phyloP scores from a whole-genome alignment of 2,888 invertebrate species.

The Omphaloscelis lunosa region DNA sequence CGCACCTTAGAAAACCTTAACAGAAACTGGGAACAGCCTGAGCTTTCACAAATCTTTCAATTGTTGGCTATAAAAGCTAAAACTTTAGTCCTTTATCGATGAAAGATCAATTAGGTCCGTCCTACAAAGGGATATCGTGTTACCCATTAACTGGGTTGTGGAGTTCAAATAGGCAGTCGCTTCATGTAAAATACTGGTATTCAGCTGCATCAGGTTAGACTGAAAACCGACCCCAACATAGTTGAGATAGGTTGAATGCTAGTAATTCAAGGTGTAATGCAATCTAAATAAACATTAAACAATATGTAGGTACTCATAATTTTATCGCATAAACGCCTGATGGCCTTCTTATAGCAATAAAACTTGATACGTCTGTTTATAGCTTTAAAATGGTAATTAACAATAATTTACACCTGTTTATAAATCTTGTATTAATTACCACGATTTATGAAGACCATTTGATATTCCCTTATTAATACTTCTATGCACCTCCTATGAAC shows the following conservation, averaged over 20 bases:
- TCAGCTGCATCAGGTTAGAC: too few relatives aligned
- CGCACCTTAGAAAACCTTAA: too few relatives aligned
- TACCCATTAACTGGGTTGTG: not conserved
- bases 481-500: too few relatives aligned
- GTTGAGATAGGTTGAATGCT: not conserved
- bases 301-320: not conserved
- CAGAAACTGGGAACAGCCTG: not conserved
- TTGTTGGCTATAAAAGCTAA: not conserved
- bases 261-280: not conserved
- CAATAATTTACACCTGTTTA: not conserved
- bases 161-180: too few relatives aligned
- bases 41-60: not conserved
- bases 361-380: conserved; percentile 24
- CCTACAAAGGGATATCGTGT: not conserved
- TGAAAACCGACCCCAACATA: too few relatives aligned
- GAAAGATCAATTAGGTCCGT: not conserved
- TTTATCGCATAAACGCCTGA: conserved; percentile 36
- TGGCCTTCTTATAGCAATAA: conserved; percentile 34
- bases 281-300: conserved; percentile 14
- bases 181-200: too few relatives aligned
- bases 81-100: not conserved
- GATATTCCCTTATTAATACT: too few relatives aligned
- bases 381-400: conserved; percentile 13
- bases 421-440: too few relatives aligned
- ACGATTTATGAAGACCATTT: too few relatives aligned